phyloP scores from a whole-genome alignment of 2,797 vertebrate genomes.

The Amazona ochrocephala region DNA sequence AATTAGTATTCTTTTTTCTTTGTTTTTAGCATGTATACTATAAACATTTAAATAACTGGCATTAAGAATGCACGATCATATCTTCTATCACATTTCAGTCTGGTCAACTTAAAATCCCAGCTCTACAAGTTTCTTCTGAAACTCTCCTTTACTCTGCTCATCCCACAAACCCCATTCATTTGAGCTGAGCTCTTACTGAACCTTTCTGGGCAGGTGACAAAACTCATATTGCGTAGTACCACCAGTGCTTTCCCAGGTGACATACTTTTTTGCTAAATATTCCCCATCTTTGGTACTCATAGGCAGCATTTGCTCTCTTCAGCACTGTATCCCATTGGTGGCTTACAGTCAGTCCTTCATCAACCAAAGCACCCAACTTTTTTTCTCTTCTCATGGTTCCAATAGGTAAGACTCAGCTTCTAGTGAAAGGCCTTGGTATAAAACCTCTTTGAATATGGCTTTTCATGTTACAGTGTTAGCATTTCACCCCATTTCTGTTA shows the following conservation, averaged over 20 bases:
- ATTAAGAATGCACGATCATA: background rate
- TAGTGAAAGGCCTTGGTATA: background rate
- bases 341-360: background rate
- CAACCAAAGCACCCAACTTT: background rate
- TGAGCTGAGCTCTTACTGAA: background rate
- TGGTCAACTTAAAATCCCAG: background rate
- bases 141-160: background rate
- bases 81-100: background rate
- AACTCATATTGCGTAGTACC: rapidly evolving
- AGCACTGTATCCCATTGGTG: background rate
- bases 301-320: background rate
- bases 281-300: background rate
- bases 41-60: too few species aligned
- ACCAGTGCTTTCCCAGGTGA: background rate
- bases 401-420: background rate
- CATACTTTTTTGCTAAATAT: background rate
- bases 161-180: background rate
- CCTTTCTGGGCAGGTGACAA: background rate
- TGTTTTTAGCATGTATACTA: background rate
- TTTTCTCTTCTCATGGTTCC: background rate
- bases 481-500: background rate
- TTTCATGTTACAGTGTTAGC: background rate
- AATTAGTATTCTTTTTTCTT: background rate
- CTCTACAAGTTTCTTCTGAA: background rate
- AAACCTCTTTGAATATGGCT: background rate